Percentiles rank a stretch among this genome's conserved stretches.
phyloP scores from a whole-genome alignment of 2,888 invertebrate genomes.

The Tricholauxania praeusta region DNA sequence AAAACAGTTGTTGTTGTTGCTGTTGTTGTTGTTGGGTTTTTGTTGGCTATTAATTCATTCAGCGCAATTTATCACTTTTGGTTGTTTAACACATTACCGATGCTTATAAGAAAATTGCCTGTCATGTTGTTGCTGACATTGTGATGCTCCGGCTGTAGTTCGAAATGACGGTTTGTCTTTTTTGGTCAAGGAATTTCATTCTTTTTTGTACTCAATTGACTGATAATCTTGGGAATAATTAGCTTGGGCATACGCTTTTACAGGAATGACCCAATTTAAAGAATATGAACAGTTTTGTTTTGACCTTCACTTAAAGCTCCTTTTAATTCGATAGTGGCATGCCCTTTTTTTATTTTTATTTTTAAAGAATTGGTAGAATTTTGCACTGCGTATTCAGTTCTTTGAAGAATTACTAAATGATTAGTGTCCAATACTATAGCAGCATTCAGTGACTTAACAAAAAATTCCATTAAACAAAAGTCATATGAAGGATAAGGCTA shows the following conservation, averaged over 20 bases:
- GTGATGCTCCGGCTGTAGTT: too few species aligned
- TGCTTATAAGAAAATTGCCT: conserved; percentile 42
- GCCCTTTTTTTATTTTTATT: too few species aligned
- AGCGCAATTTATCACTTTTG: conserved; percentile 65
- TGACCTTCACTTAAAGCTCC: background rate
- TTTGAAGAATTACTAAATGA: too few species aligned
- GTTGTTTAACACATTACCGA: conserved; percentile 49
- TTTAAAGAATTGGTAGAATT: too few species aligned
- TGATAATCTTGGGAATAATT: too few species aligned
- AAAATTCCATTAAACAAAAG: too few species aligned
- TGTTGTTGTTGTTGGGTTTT: conserved; percentile 38
- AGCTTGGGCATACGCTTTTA: background rate
- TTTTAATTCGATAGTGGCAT: too few species aligned
- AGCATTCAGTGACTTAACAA: too few species aligned
- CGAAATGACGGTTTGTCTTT: background rate
- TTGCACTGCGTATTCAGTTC: too few species aligned
- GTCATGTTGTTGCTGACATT: conserved; percentile 30
- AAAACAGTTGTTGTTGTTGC: conserved; percentile 29
- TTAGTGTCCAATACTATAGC: too few species aligned
- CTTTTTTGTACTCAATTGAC: background rate
- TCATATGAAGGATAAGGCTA: too few species aligned
- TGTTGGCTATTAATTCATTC: conserved; percentile 63
- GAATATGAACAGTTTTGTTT: background rate
- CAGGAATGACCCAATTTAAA: background rate
- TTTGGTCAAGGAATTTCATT: background rate